Evolutionary conservation across 1,140 invertebrate species (phyloP), one percentile per base, ranked within the genome.

Genomic region (Drosophila santomea): DNA sequence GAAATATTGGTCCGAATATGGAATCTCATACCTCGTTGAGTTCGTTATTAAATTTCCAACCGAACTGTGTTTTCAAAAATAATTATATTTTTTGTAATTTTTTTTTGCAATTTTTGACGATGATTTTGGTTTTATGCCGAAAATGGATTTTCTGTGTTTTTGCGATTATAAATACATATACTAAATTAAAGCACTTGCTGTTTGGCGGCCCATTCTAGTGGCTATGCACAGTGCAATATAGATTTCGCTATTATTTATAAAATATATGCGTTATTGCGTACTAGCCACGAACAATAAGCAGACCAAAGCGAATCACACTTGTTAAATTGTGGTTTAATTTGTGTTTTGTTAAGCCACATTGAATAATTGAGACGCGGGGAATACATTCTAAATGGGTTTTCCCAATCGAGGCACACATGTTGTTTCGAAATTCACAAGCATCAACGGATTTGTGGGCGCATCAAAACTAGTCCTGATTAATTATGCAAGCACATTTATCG

Each of bases 401-500:
- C 2, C 64, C 43, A 68, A 45, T 54, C 66, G 38, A 12, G 44
- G 61, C 61, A n/a, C 28, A 10, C 23, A 23, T 20, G 28, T 14
- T 54, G 20, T 28, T 66, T 20, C 32, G 11, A 28, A 32, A 68
- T 66, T 44, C 32, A 44, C 64, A 44, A 12, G 57, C 17, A 25
- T 64, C 57, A 63, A 63, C 41, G 60, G 36, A 28, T 60, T 41
- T 64, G 61, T 23, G 61, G 61, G 12, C 8, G 63, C 52, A 45
- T 67, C 63, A 50, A 68, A 66, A 45, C 14, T 38, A 39, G 64
- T 66, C 28, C 64, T n/a, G 39, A 68, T 68, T 66, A 68, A 68
- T 68, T 66, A 68, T 68, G 47, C 17, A 68, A 66, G 11, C 61
- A 44, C 61, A 66, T 68, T 68, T 44, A 52, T 66, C 47, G 61